Evolutionary conservation across 1,140 invertebrate genomes (phyloP).

Genomic region (Hylyphantes graminicola): DNA sequence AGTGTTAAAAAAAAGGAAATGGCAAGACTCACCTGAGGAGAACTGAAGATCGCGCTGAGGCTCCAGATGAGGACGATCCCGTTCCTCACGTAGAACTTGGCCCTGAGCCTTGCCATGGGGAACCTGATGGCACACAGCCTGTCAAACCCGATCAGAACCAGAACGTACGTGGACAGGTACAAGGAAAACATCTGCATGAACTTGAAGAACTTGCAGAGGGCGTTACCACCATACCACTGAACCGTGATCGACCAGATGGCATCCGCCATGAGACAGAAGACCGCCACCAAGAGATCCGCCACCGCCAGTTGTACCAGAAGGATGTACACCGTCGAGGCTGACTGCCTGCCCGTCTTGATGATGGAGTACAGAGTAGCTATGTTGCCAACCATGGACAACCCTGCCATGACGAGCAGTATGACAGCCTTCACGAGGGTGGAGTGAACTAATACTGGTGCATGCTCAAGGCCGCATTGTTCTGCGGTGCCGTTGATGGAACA

Average conservation of each 20-base stretch:
- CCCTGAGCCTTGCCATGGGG: conserved; percentile 76
- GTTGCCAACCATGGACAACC: conserved; percentile 80
- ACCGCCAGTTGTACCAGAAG: conserved; percentile 74
- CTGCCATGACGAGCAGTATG: conserved; percentile 76
- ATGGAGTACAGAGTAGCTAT: conserved; percentile 80
- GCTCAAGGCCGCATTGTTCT: neutral
- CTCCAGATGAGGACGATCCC: conserved; percentile 77
- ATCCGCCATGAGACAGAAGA: conserved; percentile 83
- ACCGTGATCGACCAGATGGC: conserved; percentile 82
- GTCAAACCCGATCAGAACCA: conserved; percentile 84
- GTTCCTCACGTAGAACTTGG: conserved; percentile 74
- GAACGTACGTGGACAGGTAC: conserved; percentile 85
- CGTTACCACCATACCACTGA: conserved; percentile 81
- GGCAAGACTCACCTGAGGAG: conserved; percentile 73
- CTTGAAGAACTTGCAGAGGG: conserved; percentile 83
- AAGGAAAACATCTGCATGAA: conserved; percentile 84
- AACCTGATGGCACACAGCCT: conserved; percentile 82
- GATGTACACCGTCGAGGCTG: conserved; percentile 76
- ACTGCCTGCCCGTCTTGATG: conserved; percentile 69
- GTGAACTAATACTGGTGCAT: conserved; percentile 63
- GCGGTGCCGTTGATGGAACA: neutral
- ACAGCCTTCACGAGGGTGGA: conserved; percentile 73
- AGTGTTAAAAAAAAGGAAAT: no score
- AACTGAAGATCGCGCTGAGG: conserved; percentile 77
- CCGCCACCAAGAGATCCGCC: conserved; percentile 81